Percentiles rank a stretch among this genome's conserved stretches.
Conservation (phyloP, 2,797 vertebrate species). For the Fistularia commersonii region DNA sequence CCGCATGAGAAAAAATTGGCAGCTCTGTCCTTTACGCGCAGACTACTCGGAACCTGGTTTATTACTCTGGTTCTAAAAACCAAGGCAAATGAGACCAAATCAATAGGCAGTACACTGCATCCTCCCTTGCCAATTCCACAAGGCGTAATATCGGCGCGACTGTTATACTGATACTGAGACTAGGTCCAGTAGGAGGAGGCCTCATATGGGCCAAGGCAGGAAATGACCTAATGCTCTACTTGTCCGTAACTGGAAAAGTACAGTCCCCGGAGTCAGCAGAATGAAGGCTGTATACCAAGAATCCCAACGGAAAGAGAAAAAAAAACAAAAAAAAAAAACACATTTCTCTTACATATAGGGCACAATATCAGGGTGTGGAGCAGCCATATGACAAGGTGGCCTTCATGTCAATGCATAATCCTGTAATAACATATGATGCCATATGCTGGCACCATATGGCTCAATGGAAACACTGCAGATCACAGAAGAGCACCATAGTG, state of each 20-base stretch:
- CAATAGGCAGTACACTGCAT: constrained; percentile 33
- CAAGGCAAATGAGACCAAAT: constrained; percentile 58
- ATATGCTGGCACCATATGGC: constrained; percentile 45
- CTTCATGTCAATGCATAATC: constrained; percentile 30
- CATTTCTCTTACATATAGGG: constrained; percentile 1
- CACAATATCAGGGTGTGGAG: constrained; percentile 6
- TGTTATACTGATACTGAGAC: constrained; percentile 43
- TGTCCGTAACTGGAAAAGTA: constrained; percentile 45
- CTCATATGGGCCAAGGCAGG: constrained; percentile 60
- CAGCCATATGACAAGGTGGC: constrained; percentile 16
- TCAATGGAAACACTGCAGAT: constrained; percentile 33
- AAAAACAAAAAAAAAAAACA: constrained; percentile 17
- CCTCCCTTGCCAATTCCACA: constrained; percentile 40
- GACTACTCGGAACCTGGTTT: constrained; percentile 24
- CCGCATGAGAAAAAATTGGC: not conserved
- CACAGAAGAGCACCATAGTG: constrained; percentile 1
- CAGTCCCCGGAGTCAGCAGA: constrained; percentile 34
- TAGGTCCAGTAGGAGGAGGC: constrained; percentile 30
- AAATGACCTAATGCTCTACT: constrained; percentile 66
- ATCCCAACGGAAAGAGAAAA: not conserved
- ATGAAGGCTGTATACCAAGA: constrained; percentile 35
- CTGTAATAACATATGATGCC: constrained; percentile 43
- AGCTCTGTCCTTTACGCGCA: constrained; percentile 10
- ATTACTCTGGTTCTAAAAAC: constrained; percentile 39
- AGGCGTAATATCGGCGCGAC: constrained; percentile 28